Evolutionary conservation across 1,140 invertebrate species (phyloP), one percentile per base, ranked within the genome.

Genomic region (Drosophila bipectinata): DNA sequence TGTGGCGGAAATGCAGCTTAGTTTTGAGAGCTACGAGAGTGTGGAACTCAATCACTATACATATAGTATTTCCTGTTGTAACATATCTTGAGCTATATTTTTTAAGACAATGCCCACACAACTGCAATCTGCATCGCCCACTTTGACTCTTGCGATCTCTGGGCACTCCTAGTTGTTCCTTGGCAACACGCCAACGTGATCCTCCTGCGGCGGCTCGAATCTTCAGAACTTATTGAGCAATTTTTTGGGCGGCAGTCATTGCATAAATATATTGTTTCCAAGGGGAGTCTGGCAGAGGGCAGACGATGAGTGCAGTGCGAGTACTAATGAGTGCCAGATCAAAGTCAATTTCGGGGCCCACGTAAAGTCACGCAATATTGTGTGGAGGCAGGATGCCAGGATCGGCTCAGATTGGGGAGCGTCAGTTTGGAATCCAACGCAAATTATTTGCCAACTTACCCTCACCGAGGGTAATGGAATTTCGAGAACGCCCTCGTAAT

Each of bases 291-390:
- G 41, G 14, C 41, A 15, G 48, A 21, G 60, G 26, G 62, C 51
- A 51, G 52, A 72, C 59, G 72, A 52, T 66, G 77, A 68, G 62
- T 84, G 72, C 71, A 83, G 51, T 84, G 47, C 77, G 80, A 85
- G 77, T 73, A 74, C 82, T 87, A 85, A 85, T 85, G 82, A 85
- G 75, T 69, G 56, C 61, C 68, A 60, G 77, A 87, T 85, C 77
- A 87, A 71, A 87, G 73, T 54, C 69, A 87, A 87, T 87, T 85
- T 72, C 6, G 60, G 72, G 32, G 57, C 56, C 73, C 52, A 84
- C 77, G 74, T 77, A 68, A 64, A 85, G 74, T 75, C 82, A 85
- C 83, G 82, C 82, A 82, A 85, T 53, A 63, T 74, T 73, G 45
- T 60, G 66, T 64, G 64, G 49, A 61, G 60, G 57, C 54, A 55